These are phyloP conservation scores for Hoplodrina blanda DNA, from an alignment of 2,888 invertebrate species.

Conservation along the genomic window DNA sequence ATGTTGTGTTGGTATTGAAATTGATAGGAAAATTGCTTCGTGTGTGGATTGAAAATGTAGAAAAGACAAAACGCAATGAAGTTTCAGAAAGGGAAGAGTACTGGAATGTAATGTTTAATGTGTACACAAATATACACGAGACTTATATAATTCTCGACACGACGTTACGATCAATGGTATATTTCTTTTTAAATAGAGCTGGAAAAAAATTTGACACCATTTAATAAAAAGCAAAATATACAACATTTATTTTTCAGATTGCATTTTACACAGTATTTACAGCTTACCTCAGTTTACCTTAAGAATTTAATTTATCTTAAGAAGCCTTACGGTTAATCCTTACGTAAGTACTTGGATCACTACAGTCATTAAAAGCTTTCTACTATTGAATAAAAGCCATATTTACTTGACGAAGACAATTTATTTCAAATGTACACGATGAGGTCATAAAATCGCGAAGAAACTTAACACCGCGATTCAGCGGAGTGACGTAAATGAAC, in stretches of 20 bases:
- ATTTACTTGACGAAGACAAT: too few relatives aligned
- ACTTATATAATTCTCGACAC: conserved; percentile 13
- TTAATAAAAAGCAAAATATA: too few relatives aligned
- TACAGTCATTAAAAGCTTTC: too few relatives aligned
- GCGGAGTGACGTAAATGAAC: too few relatives aligned
- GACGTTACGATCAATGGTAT: conserved; percentile 17
- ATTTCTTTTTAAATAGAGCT: too few relatives aligned
- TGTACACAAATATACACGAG: conserved; percentile 13
- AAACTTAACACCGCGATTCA: too few relatives aligned
- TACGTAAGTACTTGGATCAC: too few relatives aligned
- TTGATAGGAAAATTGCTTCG: conserved; percentile 6
- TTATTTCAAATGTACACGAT: too few relatives aligned
- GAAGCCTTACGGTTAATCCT: too few relatives aligned
- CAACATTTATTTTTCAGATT: conserved; percentile 5
- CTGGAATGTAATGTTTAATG: conserved; percentile 8
- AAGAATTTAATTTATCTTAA: neutral
- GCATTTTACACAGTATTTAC: conserved; percentile 10
- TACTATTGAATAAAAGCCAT: too few relatives aligned
- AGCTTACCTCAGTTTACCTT: conserved; percentile 4
- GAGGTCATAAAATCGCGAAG: too few relatives aligned
- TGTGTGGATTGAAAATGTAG: conserved; percentile 19
- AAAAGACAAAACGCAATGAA: neutral
- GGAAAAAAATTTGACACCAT: neutral
- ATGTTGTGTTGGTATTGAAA: conserved; percentile 4
- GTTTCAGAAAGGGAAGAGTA: neutral